Evolutionary conservation across 2,797 vertebrate species (phyloP), one percentile per base, ranked within the genome.

Genomic region (Cygnus olor): DNA sequence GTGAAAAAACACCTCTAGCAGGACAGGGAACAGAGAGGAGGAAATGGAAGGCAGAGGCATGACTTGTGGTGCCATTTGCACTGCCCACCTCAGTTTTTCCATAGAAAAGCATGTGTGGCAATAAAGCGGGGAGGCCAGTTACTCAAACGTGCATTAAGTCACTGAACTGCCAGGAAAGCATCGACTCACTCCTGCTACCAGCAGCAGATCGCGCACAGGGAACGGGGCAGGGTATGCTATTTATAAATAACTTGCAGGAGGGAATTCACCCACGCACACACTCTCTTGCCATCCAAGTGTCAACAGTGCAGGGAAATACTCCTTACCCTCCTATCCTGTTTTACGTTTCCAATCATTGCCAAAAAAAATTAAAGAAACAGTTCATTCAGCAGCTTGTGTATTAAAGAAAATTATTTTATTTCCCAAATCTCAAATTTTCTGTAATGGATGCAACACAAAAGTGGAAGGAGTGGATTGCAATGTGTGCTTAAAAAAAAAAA

Each of bases 61-160:
- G 45, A 96, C 45, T 4, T 85, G 79, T 65, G 56, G 76, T 77
- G 83, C 81, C 76, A 89, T 73, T 89, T 88, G 84, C 93, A 83
- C 32, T 74, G 81, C 81, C 66, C 72, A 87, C 84, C 90, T 95
- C 93, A 93, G 63, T 81, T 96, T 95, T 96, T 96, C 94, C 95
- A 90, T 0, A 93, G 87, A 88, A 88, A 94, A 90, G 40, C 71
- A 92, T 24, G 54, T 18, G 54, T 38, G 85, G 91, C 85, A 89
- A 92, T 88, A 78, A 93, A 95, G 87, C 0, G 2, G n/a, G 47
- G 85, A 88, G 81, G 88, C 95, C 85, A 93, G 79, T 85, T 91
- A 92, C 63, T 85, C 86, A 76, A 92, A 94, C 32, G 30, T n/a
- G 56, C 73, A 85, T 73, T 83, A 94, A 96, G 72, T 85, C 89